Conservation (phyloP, 2,888 invertebrate species). For the Drepanosiphum platanoidis region DNA sequence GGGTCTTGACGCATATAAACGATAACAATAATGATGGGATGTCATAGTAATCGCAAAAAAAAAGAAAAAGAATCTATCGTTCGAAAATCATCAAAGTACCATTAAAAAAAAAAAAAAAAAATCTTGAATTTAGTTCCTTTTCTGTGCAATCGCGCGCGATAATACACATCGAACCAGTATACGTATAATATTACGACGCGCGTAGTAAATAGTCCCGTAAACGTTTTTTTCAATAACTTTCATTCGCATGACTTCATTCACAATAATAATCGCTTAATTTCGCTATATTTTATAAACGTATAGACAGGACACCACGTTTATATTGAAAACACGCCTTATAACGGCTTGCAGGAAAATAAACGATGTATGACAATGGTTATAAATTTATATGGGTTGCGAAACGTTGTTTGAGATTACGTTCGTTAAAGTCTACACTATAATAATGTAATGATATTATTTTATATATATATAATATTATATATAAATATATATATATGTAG, state of each 20-base stretch:
- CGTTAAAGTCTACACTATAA: slow-evolving; percentile 17
- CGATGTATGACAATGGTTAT: slow-evolving; percentile 38
- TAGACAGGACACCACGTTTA: not conserved
- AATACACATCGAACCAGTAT: not conserved
- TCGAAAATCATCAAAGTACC: too few species aligned
- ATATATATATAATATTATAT: too few species aligned
- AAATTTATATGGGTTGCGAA: slow-evolving; percentile 31
- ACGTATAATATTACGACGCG: too few species aligned
- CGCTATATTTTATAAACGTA: slow-evolving; percentile 2
- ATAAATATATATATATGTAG: too few species aligned
- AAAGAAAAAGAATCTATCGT: too few species aligned
- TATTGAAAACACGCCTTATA: slow-evolving; percentile 10
- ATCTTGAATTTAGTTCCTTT: too few species aligned
- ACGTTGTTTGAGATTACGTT: slow-evolving; percentile 1
- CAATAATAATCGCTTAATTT: slow-evolving; percentile 9
- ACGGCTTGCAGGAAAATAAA: slow-evolving; percentile 27
- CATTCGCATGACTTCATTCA: slow-evolving; percentile 5
- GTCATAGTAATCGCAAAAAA: too few species aligned
- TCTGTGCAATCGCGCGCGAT: too few species aligned
- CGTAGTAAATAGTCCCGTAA: not conserved
- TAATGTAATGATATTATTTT: too few species aligned
- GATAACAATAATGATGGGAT: too few species aligned
- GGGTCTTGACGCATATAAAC: too few species aligned
- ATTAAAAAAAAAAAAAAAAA: too few species aligned
- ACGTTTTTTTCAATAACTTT: not conserved